Percentiles rank a stretch among this genome's conserved stretches.
These are phyloP conservation scores for Saturnia pavonia DNA, from an alignment of 2,888 invertebrate species.

Conservation along the genomic window DNA sequence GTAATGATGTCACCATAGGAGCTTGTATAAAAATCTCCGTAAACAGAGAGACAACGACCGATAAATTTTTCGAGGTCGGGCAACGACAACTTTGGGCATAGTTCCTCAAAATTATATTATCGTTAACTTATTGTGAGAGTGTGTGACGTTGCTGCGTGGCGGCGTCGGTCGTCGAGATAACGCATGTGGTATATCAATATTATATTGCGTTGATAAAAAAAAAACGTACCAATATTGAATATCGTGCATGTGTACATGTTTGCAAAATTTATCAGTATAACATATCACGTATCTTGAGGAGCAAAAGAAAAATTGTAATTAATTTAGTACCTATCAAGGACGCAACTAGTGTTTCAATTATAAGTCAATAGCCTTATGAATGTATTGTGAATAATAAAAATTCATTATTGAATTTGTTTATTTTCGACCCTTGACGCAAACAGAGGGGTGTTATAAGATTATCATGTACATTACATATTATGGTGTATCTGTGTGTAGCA, in stretches of 20 bases:
- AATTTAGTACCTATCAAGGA: background rate
- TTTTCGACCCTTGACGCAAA: too few species aligned
- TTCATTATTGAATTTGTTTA: too few species aligned
- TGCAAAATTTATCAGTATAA: background rate
- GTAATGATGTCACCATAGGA: slow-evolving; percentile 15
- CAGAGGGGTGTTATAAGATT: too few species aligned
- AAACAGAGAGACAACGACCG: slow-evolving; percentile 67
- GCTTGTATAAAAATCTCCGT: slow-evolving; percentile 52
- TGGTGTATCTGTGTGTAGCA: too few species aligned
- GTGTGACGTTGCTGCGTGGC: slow-evolving; percentile 40
- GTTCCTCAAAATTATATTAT: slow-evolving; percentile 55
- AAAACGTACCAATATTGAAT: slow-evolving; percentile 6
- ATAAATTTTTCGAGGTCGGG: slow-evolving; percentile 62
- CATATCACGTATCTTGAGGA: background rate
- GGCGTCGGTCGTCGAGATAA: slow-evolving; percentile 31
- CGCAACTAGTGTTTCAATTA: background rate
- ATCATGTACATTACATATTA: too few species aligned
- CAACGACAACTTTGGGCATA: slow-evolving; percentile 36
- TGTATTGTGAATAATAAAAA: too few species aligned
- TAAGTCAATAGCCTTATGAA: too few species aligned
- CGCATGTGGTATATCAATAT: slow-evolving; percentile 2
- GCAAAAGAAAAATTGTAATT: background rate
- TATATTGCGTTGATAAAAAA: slow-evolving; percentile 10
- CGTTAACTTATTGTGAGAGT: slow-evolving; percentile 42
- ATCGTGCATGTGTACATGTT: background rate